These are phyloP conservation scores for Acanthis flammea DNA, from an alignment of 2,797 vertebrate genomes.

Conservation along the genomic window DNA sequence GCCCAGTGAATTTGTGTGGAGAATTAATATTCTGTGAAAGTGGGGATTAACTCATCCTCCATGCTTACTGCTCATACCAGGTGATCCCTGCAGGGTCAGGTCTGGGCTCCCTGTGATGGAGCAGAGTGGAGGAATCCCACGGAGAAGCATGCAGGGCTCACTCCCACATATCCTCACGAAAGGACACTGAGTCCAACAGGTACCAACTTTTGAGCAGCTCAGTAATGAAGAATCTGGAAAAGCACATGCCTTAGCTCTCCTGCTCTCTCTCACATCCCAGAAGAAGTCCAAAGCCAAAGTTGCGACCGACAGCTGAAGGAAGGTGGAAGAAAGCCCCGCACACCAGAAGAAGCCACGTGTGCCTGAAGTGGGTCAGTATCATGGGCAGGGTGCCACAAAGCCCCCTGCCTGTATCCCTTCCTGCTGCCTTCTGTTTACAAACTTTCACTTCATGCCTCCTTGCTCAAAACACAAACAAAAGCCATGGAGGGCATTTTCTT, in stretches of 20 bases:
- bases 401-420: background rate
- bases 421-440: constrained; percentile 3
- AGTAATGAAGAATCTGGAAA: background rate
- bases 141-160: background rate
- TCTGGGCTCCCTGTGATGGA: background rate
- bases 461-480: constrained; percentile 68
- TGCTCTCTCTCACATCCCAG: background rate
- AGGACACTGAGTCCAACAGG: background rate
- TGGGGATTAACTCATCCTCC: background rate
- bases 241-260: background rate
- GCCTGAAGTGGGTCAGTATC: background rate
- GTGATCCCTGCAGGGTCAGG: background rate
- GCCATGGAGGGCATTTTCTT: constrained; percentile 58
- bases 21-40: constrained; percentile 51
- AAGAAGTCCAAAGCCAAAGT: background rate
- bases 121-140: background rate
- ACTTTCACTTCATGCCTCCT: constrained; percentile 57
- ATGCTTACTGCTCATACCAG: background rate
- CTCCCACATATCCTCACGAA: accelerated
- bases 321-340: background rate
- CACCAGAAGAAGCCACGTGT: background rate
- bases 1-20: constrained; percentile 30
- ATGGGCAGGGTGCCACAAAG: background rate
- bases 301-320: background rate
- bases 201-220: background rate